These are phyloP conservation scores for Ceriagrion tenellum DNA, from an alignment of 2,888 invertebrate genomes.

Conservation along the genomic window DNA sequence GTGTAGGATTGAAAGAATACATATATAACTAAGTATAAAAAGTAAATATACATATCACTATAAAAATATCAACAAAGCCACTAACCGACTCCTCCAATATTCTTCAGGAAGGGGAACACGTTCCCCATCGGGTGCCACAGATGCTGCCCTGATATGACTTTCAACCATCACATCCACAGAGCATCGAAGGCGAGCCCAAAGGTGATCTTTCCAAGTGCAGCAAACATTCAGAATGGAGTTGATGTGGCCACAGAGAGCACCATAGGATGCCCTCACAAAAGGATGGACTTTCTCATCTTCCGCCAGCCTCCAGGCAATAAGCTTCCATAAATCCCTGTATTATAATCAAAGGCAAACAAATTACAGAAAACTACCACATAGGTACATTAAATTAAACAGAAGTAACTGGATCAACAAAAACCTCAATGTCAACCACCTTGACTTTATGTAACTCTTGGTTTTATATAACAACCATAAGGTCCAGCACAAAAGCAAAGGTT, in stretches of 20 bases:
- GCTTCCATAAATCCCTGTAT: conserved; percentile 80
- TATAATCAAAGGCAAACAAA: conserved; percentile 68
- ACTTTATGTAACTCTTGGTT: no score
- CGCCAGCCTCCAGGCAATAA: conserved; percentile 80
- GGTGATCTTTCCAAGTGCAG: conserved; percentile 91
- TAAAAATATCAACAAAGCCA: not conserved
- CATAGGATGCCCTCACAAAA: conserved; percentile 84
- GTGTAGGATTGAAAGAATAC: no score
- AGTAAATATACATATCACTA: no score
- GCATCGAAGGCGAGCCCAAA: conserved; percentile 93
- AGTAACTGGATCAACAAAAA: no score
- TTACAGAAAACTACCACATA: not conserved
- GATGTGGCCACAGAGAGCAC: conserved; percentile 90
- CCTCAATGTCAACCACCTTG: no score
- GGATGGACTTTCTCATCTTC: conserved; percentile 75
- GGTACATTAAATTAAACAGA: not conserved
- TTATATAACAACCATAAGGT: no score
- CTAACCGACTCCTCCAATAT: conserved; percentile 49
- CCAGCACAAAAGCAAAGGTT: no score
- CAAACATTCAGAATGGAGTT: conserved; percentile 87
- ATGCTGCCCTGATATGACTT: conserved; percentile 23
- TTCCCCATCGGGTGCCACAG: conserved; percentile 47
- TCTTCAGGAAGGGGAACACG: conserved; percentile 55
- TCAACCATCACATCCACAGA: conserved; percentile 85
- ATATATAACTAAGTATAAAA: no score